These are phyloP conservation scores for Drosophila recens DNA, from an alignment of 2,888 invertebrate genomes.

Conservation along the genomic window DNA sequence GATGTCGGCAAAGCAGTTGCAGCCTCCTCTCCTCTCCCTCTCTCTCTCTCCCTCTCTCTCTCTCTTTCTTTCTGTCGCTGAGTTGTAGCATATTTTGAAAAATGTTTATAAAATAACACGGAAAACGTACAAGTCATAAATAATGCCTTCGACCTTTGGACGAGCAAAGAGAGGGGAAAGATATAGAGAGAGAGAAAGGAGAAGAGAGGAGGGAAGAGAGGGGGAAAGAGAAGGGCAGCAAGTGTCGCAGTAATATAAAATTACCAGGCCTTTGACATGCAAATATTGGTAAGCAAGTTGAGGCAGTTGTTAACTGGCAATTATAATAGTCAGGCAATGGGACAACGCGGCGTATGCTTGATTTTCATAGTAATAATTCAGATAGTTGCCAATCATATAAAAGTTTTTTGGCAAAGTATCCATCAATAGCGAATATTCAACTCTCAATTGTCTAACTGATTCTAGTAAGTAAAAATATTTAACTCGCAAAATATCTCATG, in stretches of 20 bases:
- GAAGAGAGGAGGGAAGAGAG: neutral
- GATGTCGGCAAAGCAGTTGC: constrained; percentile 70
- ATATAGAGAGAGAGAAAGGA: neutral
- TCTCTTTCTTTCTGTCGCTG: constrained; percentile 1
- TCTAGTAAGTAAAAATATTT: no score
- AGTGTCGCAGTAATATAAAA: constrained; percentile 76
- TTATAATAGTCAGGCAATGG: constrained; percentile 22
- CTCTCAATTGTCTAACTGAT: no score
- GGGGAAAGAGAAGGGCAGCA: neutral
- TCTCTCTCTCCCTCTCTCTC: neutral
- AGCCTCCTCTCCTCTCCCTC: constrained; percentile 32
- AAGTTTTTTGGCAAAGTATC: no score
- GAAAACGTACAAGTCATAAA: constrained; percentile 81
- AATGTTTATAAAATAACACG: constrained; percentile 80
- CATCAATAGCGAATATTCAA: no score
- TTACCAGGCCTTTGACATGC: constrained; percentile 77
- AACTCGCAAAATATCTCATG: no score
- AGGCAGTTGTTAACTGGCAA: constrained; percentile 40
- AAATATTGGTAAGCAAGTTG: constrained; percentile 63
- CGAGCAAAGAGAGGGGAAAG: constrained; percentile 1
- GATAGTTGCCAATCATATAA: neutral
- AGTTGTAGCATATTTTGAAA: constrained; percentile 72
- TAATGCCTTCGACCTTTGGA: constrained; percentile 64
- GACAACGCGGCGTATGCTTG: constrained; percentile 29
- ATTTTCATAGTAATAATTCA: neutral